These are phyloP conservation scores for Biston stratarius DNA, from an alignment of 2,888 invertebrate genomes.

Conservation along the genomic window DNA sequence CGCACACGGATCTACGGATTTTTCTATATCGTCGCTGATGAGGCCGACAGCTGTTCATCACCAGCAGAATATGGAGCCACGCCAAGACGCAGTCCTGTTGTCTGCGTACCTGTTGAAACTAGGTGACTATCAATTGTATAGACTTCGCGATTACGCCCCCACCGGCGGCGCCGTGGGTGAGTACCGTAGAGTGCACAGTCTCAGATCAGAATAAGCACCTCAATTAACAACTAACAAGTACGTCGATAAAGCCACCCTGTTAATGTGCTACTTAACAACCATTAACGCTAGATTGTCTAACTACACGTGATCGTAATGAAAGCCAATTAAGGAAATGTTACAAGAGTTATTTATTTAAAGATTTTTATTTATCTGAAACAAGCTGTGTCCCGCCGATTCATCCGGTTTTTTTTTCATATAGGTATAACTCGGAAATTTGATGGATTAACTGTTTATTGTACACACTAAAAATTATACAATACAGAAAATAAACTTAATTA, in stretches of 20 bases:
- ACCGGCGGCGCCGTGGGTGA: conserved; percentile 77
- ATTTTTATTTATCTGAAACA: too few relatives aligned
- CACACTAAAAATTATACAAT: too few relatives aligned
- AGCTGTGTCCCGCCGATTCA: too few relatives aligned
- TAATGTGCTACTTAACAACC: conserved; percentile 46
- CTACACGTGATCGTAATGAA: conserved; percentile 42
- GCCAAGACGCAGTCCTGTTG: conserved; percentile 79
- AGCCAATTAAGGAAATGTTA: conserved; percentile 39
- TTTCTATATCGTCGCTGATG: conserved; percentile 82
- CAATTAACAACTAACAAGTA: conserved; percentile 57
- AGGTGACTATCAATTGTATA: conserved; percentile 85
- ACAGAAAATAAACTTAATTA: too few relatives aligned
- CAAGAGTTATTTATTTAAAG: conserved; percentile 12
- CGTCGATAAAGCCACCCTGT: conserved; percentile 50
- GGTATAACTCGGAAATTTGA: too few relatives aligned
- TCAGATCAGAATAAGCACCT: conserved; percentile 54
- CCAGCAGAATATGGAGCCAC: conserved; percentile 71
- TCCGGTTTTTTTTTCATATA: too few relatives aligned
- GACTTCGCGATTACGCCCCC: conserved; percentile 78
- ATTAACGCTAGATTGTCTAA: conserved; percentile 44
- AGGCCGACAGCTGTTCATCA: conserved; percentile 72
- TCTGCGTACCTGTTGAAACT: conserved; percentile 85
- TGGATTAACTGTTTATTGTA: too few relatives aligned
- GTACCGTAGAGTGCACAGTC: conserved; percentile 72
- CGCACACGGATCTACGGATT: conserved; percentile 75